These are phyloP conservation scores for Microctonus aethiopoides DNA, from an alignment of 2,888 invertebrate genomes.

Conservation along the genomic window DNA sequence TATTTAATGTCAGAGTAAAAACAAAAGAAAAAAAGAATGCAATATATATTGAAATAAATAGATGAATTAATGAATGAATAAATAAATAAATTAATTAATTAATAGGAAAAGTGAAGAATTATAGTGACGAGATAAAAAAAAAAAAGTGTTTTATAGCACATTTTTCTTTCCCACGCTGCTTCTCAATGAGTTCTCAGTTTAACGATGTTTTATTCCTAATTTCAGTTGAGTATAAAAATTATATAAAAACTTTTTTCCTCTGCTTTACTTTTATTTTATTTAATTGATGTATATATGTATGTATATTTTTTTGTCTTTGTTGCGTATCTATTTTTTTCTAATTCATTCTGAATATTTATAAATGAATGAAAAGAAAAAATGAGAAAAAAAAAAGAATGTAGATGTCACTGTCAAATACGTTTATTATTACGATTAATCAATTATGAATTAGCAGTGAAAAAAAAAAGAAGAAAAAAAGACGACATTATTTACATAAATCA, in stretches of 20 bases:
- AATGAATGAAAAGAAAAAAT: neutral
- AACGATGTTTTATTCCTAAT: neutral
- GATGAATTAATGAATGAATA: conserved; percentile 4
- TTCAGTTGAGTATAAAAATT: conserved; percentile 1
- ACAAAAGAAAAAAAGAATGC: conserved; percentile 14
- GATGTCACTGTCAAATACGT: neutral
- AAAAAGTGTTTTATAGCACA: neutral
- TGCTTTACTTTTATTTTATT: neutral
- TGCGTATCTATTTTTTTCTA: neutral
- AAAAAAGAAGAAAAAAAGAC: neutral
- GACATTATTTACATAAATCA: neutral
- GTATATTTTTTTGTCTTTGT: too few species aligned
- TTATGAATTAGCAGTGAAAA: neutral
- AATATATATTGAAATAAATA: conserved; percentile 15
- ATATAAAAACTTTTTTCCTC: neutral
- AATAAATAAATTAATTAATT: conserved; percentile 1
- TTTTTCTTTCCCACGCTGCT: neutral
- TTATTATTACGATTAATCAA: neutral
- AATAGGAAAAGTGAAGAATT: neutral
- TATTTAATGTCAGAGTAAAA: too few species aligned
- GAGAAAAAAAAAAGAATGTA: neutral
- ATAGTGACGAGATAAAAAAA: neutral
- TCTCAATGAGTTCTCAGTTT: neutral
- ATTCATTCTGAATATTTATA: neutral
- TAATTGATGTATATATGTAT: too few species aligned